phyloP scores from a whole-genome alignment of 2,888 invertebrate species.

The Ditula angustiorana region DNA sequence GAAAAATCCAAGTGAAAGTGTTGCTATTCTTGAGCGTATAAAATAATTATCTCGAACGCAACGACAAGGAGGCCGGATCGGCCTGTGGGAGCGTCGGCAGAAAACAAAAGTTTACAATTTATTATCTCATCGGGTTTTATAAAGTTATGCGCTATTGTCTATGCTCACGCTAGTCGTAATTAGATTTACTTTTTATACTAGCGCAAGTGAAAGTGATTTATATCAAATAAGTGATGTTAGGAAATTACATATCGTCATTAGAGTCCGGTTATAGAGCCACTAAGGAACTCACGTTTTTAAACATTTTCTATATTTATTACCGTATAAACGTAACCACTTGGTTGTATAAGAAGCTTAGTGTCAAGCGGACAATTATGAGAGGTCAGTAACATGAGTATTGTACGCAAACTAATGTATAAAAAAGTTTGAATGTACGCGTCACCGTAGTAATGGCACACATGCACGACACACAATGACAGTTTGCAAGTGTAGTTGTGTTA shows the following conservation, averaged over 20 bases:
- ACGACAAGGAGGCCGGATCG: conserved; percentile 52
- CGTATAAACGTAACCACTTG: conserved; percentile 15
- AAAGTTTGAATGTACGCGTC: background rate
- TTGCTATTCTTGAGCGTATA: conserved; percentile 56
- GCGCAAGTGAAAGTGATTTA: conserved; percentile 39
- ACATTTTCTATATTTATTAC: conserved; percentile 16
- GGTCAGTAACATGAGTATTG: conserved; percentile 16
- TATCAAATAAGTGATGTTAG: conserved; percentile 26
- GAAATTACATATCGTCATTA: conserved; percentile 11
- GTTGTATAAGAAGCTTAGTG: conserved; percentile 15
- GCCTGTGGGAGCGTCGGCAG: conserved; percentile 57
- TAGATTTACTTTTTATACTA: conserved; percentile 24
- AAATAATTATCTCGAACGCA: conserved; percentile 63
- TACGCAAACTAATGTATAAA: conserved; percentile 5
- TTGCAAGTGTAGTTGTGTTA: conserved; percentile 2
- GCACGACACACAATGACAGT: background rate
- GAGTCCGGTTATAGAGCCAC: conserved; percentile 11
- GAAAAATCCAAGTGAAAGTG: conserved; percentile 74
- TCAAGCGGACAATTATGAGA: conserved; percentile 29
- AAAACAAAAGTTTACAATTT: conserved; percentile 42
- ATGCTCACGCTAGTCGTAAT: conserved; percentile 42
- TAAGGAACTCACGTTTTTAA: conserved; percentile 7
- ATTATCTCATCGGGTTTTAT: conserved; percentile 29
- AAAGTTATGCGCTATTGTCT: conserved; percentile 46
- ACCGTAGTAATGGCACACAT: background rate